Base-by-base conservation (phyloP, 1,140 invertebrate species). In the Magallana angulata region DNA sequence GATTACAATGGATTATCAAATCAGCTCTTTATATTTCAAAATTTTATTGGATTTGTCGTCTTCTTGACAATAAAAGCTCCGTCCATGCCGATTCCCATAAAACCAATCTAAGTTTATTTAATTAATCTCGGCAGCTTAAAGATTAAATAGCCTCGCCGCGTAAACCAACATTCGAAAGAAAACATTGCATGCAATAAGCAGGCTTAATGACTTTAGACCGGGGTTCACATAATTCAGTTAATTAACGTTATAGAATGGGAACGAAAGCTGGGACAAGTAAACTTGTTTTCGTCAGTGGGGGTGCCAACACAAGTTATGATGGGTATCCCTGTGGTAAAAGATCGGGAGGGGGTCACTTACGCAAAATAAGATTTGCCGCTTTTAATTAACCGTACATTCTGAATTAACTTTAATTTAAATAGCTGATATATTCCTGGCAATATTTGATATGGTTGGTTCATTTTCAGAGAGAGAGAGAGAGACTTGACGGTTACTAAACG, bases 41-140 rank as follows among this genome's bases (percentile, higher is more conserved):
- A 30, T 24, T 71, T 76, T 76, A 76, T 76, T 76, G 24, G 68
- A 76, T 76, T 76, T 76, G 24, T 24, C 68, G 68, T 76, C 68
- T 76, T 76, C 24, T 76, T 76, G 68, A 76, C 68, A 76, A 76
- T 76, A 76, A 76, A 76, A 76, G 24, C 68, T 76, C 6, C 68
- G 36, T 30, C 36, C 68, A 76, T 9, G 24, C 36, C 24, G 24
- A 76, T 30, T 30, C 36, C 18, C 18, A 64, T 76, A 76, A 76
- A 76, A 76, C 68, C 68, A 76, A 76, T 76, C 68, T 76, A 18
- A 76, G 68, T 76, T 76, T 76, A 24, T 76, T 76, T 76, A 76
- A 76, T 76, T 76, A 76, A 76, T 76, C 68, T 64, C 18, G 7
- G 24, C 68, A 30, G 68, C 24, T 24, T 30, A 30, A 76, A 76